Evolutionary conservation across 2,113 vertebrate species (phyloP).

Genomic region (Lepisosteus osseus): DNA sequence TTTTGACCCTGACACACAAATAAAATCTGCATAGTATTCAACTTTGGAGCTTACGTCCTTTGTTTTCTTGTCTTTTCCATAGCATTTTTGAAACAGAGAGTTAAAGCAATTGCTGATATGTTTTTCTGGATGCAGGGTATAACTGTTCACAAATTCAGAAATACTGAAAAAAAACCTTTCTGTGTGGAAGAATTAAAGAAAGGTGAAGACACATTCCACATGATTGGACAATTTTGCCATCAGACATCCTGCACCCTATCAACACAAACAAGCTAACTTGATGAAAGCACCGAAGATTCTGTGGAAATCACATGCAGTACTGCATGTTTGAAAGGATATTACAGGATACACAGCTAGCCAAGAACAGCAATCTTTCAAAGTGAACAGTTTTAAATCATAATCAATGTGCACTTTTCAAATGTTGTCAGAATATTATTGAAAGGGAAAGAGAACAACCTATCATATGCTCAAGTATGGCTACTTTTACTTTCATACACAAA

Average conservation of each 20-base stretch:
- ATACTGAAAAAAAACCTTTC: neutral
- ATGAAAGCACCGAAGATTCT: slow-evolving; percentile 25
- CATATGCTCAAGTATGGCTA: too few species aligned
- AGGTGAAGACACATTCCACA: slow-evolving; percentile 10
- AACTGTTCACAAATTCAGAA: too few species aligned
- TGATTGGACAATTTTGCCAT: slow-evolving; percentile 7
- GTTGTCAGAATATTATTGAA: neutral
- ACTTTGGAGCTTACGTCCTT: too few species aligned
- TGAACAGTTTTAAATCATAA: neutral
- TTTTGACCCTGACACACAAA: too few species aligned
- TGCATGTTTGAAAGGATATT: neutral
- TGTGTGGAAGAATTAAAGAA: slow-evolving; percentile 7
- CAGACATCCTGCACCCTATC: neutral
- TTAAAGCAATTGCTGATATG: too few species aligned
- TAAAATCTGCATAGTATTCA: too few species aligned
- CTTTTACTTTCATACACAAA: too few species aligned
- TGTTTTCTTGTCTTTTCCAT: too few species aligned
- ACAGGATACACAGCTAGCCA: neutral
- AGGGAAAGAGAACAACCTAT: neutral
- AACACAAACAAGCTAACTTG: slow-evolving; percentile 26
- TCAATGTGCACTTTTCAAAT: slow-evolving; percentile 9
- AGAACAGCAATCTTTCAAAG: neutral
- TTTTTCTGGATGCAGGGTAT: too few species aligned
- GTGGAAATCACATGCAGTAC: neutral
- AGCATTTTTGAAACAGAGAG: too few species aligned